Percentiles rank a stretch among this genome's conserved stretches.
Evolutionary conservation across 2,113 vertebrate genomes (phyloP).

Genomic region (Dasypus novemcinctus): DNA sequence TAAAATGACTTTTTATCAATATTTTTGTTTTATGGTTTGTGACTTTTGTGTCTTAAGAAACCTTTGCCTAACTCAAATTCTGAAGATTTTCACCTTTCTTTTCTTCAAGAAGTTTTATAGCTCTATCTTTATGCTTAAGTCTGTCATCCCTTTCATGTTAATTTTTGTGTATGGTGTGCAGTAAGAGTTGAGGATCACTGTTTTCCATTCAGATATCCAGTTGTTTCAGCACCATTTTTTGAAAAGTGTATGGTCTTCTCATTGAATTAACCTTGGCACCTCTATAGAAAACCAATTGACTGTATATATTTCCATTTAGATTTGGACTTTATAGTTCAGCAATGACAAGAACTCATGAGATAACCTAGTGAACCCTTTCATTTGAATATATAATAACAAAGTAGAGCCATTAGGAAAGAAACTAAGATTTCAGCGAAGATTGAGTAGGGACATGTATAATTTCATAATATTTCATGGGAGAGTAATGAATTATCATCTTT

Average conservation of each 20-base stretch:
- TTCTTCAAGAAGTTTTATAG: too few species aligned
- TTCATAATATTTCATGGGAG: not conserved
- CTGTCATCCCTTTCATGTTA: too few species aligned
- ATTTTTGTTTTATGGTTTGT: slow-evolving; percentile 38
- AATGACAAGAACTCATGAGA: not conserved
- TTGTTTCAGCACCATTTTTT: not conserved
- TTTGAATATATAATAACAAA: not conserved
- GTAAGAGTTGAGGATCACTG: too few species aligned
- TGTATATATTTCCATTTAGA: not conserved
- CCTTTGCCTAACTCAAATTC: too few species aligned
- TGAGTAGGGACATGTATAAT: not conserved
- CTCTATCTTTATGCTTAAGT: too few species aligned
- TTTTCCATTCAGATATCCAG: too few species aligned
- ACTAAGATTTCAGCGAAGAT: not conserved
- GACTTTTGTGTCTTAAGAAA: too few species aligned
- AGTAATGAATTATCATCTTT: not conserved
- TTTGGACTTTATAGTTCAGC: not conserved
- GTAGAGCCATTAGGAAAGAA: not conserved
- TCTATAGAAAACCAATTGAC: slow-evolving; percentile 18
- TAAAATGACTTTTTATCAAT: not conserved
- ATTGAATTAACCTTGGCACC: not conserved
- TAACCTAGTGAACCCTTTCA: not conserved
- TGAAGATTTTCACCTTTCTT: too few species aligned
- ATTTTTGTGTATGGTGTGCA: too few species aligned
- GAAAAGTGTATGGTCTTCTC: not conserved